Evolutionary conservation across 2,888 invertebrate species (phyloP).

Genomic region (Drosophila basisetae): DNA sequence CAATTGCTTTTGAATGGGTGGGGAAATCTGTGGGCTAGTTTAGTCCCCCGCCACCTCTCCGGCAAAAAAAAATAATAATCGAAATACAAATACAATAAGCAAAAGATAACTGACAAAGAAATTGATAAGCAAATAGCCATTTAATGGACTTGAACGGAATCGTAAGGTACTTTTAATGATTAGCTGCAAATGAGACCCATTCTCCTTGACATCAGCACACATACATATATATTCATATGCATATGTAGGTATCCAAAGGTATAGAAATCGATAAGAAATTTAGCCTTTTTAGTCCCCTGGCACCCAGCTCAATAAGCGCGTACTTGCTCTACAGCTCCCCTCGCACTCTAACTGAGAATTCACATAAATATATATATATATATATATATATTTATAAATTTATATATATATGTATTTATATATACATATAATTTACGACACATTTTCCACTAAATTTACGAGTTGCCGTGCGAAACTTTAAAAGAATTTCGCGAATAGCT

Average conservation of each 20-base stretch:
- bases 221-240: background rate
- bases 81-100: background rate
- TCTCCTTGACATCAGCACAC: background rate
- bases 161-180: constrained; percentile 65
- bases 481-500: constrained; percentile 55
- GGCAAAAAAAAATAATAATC: background rate
- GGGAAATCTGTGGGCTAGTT: background rate
- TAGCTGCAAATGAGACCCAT: constrained; percentile 54
- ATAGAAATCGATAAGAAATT: constrained; percentile 62
- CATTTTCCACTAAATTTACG: constrained; percentile 66
- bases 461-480: constrained; percentile 61
- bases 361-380: background rate
- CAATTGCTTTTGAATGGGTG: constrained; percentile 45
- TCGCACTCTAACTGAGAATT: constrained; percentile 1
- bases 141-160: constrained; percentile 71
- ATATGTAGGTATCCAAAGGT: background rate
- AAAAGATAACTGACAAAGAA: constrained; percentile 47
- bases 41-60: rapidly evolving
- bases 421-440: constrained; percentile 57
- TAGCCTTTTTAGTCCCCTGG: constrained; percentile 34
- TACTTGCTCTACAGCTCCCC: background rate
- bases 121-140: constrained; percentile 77
- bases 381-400: constrained; percentile 16
- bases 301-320: constrained; percentile 46
- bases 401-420: background rate